phyloP scores from a whole-genome alignment of 1,140 invertebrate species.

The Drosophila nigrodunni region DNA sequence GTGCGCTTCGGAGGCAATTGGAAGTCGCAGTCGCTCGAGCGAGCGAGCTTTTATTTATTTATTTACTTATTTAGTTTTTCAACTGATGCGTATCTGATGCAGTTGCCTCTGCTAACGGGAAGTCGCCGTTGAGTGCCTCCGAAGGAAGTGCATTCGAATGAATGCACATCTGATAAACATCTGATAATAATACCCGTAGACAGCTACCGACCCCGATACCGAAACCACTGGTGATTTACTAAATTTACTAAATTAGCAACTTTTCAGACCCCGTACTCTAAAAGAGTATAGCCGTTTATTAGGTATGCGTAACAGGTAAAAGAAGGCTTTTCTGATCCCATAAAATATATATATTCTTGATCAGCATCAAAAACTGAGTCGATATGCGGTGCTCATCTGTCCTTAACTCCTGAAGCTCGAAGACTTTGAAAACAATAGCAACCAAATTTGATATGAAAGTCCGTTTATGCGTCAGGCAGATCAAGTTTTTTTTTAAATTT shows the following conservation, averaged over 20 bases:
- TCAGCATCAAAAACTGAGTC: too few relatives aligned
- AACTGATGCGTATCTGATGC: constrained; percentile 75
- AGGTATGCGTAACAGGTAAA: too few relatives aligned
- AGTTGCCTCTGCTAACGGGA: constrained; percentile 64
- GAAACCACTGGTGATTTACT: constrained; percentile 53
- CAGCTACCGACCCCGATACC: constrained; percentile 41
- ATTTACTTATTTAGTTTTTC: constrained; percentile 53
- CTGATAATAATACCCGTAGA: constrained; percentile 61
- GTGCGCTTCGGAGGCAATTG: constrained; percentile 5
- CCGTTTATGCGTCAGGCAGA: too few relatives aligned
- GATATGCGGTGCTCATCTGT: too few relatives aligned
- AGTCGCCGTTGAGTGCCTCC: constrained; percentile 70
- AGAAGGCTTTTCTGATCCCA: too few relatives aligned
- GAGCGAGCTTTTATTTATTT: constrained; percentile 54
- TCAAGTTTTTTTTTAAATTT: too few relatives aligned
- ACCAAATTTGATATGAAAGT: too few relatives aligned
- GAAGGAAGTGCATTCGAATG: constrained; percentile 79
- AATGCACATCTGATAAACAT: constrained; percentile 77
- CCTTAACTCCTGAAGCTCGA: too few relatives aligned
- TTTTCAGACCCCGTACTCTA: not conserved
- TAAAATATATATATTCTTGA: too few relatives aligned
- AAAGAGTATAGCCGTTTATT: too few relatives aligned
- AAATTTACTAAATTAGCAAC: constrained; percentile 49
- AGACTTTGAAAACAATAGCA: too few relatives aligned
- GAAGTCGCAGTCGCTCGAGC: constrained; percentile 31